A percentile compares a stretch with the other conserved stretches of the same genome.
These are phyloP conservation scores for Onthophagus sagittarius DNA, from an alignment of 2,888 invertebrate species.

Conservation along the genomic window DNA sequence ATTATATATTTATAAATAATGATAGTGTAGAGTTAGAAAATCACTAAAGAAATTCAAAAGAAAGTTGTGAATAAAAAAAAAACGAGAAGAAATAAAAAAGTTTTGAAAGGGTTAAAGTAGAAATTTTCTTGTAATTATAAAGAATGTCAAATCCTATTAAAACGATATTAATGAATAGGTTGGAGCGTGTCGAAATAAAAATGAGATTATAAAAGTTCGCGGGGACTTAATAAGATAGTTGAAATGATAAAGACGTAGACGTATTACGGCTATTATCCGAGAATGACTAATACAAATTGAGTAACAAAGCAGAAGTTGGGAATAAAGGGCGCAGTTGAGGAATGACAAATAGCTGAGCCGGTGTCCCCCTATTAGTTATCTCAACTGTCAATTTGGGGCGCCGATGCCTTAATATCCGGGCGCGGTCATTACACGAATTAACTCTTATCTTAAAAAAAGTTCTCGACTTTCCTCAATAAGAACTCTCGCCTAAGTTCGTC, in stretches of 20 bases:
- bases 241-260: slow-evolving; percentile 13
- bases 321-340: slow-evolving; percentile 25
- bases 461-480: slow-evolving; percentile 37
- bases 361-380: slow-evolving; percentile 27
- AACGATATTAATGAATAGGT: neutral
- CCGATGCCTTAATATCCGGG: slow-evolving; percentile 38
- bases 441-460: slow-evolving; percentile 35
- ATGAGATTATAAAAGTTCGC: slow-evolving; percentile 7
- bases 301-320: slow-evolving; percentile 24
- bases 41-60: too few relatives aligned
- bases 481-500: slow-evolving; percentile 36
- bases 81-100: neutral
- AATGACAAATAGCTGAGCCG: slow-evolving; percentile 28
- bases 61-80: too few relatives aligned
- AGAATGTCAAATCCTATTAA: neutral
- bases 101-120: neutral
- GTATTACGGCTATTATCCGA: slow-evolving; percentile 8
- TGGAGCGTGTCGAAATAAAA: neutral
- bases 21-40: too few relatives aligned
- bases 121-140: neutral
- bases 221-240: slow-evolving; percentile 8
- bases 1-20: too few relatives aligned
- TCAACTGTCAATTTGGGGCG: slow-evolving; percentile 25
- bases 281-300: slow-evolving; percentile 11
- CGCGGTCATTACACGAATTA: slow-evolving; percentile 36